Base-by-base conservation (phyloP, 2,113 vertebrate genomes). In the Lamprologus lemairii region DNA sequence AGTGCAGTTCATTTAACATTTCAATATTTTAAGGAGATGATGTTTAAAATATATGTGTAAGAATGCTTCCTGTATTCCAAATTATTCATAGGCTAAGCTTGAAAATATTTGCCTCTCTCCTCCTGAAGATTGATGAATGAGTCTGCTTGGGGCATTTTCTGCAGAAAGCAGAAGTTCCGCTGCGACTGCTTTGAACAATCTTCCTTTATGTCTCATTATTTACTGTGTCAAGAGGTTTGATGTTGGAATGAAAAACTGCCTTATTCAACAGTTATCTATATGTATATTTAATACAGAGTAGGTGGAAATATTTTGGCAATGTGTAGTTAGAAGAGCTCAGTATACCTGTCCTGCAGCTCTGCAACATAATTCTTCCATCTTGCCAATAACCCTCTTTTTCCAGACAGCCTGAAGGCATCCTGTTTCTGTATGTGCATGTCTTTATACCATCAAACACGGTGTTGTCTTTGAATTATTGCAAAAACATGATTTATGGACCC, bases 101-200 rank as follows among this genome's bases (percentile, higher is more conserved):
- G 63, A 21, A 73, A 88, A 71, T 37, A 81, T 73, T 88, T 82
- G 28, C 54, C 33, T 68, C 42, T 49, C 16, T 49, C 42, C 57
- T 17, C 4, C 55, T 58, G 17, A 71, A 86, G 68, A 57, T 54
- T 89, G 92, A 93, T 90, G 84, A 81, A 91, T 89, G 86, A 83
- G 47, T 11, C 4, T 86, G 90, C 88, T 89, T 2, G 21, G 49
- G 89, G 91, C 89, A 47, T 47, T 86, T 87, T 90, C 83, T 88
- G 88, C 80, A 89, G 82, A 84, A 84, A 84, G 82, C 23, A 8
- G 49, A 28, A 9, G 33, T 55, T 90, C 63, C 13, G 81, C 42
- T 75, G 23, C 11, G 54, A 51, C 47, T 23, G 4, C 80, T 87
- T 92, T 94, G 65, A 90, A 90, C 83, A 86, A 26, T 31, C 40